Evolutionary conservation across 1,140 invertebrate species (phyloP).

Genomic region (Phortica variegata): DNA sequence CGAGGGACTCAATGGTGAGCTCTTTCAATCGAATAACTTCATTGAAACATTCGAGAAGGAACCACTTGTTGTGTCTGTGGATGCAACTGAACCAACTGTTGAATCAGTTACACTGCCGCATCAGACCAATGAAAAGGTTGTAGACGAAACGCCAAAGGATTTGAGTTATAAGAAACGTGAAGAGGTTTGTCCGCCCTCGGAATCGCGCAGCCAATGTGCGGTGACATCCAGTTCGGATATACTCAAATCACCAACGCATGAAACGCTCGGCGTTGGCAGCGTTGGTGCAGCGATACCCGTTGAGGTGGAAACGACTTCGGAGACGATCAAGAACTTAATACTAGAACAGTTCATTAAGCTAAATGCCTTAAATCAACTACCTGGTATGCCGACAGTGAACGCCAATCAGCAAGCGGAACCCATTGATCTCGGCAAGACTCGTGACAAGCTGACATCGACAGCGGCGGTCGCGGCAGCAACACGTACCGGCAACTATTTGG

Average conservation of each 20-base stretch:
- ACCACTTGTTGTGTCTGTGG: slow-evolving; percentile 15
- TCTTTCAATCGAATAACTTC: slow-evolving; percentile 29
- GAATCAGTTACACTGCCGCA: slow-evolving; percentile 15
- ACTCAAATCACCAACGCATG: slow-evolving; percentile 33
- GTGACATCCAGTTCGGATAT: slow-evolving; percentile 48
- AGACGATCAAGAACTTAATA: slow-evolving; percentile 51
- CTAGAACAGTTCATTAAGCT: slow-evolving; percentile 51
- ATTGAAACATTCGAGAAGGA: slow-evolving; percentile 48
- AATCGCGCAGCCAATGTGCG: slow-evolving; percentile 50
- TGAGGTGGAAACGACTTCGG: slow-evolving; percentile 45
- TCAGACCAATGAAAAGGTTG: slow-evolving; percentile 17
- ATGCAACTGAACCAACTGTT: not conserved
- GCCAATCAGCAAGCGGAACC: slow-evolving; percentile 63
- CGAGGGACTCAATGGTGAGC: slow-evolving; percentile 48
- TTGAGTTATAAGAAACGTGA: slow-evolving; percentile 60
- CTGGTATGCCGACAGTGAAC: slow-evolving; percentile 6
- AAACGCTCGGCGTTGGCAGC: slow-evolving; percentile 27
- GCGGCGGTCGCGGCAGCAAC: slow-evolving; percentile 62
- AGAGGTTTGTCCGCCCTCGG: slow-evolving; percentile 50
- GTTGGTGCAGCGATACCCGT: slow-evolving; percentile 30
- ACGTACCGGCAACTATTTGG: slow-evolving; percentile 61
- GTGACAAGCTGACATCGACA: slow-evolving; percentile 32
- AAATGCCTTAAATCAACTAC: slow-evolving; percentile 26
- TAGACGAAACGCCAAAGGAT: slow-evolving; percentile 63
- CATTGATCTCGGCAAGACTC: slow-evolving; percentile 62